Evolutionary conservation across 2,888 invertebrate species (phyloP), one percentile per base, ranked within the genome.

Genomic region (Drosophila maculinotata): DNA sequence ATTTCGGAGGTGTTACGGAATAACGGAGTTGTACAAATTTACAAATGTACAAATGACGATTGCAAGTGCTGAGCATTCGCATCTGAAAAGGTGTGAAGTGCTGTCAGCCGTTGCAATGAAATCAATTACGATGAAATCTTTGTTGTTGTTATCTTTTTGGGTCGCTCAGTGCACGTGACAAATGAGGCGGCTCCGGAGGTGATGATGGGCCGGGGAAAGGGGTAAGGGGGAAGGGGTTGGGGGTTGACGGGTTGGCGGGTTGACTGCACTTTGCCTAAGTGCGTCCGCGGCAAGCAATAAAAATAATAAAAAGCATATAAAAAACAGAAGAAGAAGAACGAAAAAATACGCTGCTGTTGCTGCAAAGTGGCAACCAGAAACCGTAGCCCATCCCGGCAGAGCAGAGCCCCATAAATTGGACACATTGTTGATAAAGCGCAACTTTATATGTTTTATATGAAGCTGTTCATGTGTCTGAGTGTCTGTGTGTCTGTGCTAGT

Each of bases 391-490:
- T n/a, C 25, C 20, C 2, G 20, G 17, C 38, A 44, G 64, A 44
- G 42, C 63, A 39, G 52, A 52, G 63, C 64, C 44, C 76, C 83
- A 86, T 80, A 80, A 80, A 80, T 80, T 80, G 87, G 80, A 83
- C 80, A 80, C 80, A 80, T 86, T 80, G 87, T 80, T 86, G 80
- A 80, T 80, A 80, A 80, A 80, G 77, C 80, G 80, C 80, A 80
- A 80, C 80, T 80, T 80, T 86, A 80, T 80, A 86, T 76, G 80
- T 68, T 80, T 80, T 83, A 87, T 86, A 86, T 79, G 84, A 86
- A 81, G 84, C 81, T 71, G 80, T 70, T 67, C 64, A 65, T 64
- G 48, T 64, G 60, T 63, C 64, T 45, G 62, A 3, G 2, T 20
- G 20, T 20, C 2, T 20, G 20, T 20, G 20, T 20, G 2, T 4